Conservation (phyloP, 2,113 vertebrate species). For the Connochaetes taurinus region DNA sequence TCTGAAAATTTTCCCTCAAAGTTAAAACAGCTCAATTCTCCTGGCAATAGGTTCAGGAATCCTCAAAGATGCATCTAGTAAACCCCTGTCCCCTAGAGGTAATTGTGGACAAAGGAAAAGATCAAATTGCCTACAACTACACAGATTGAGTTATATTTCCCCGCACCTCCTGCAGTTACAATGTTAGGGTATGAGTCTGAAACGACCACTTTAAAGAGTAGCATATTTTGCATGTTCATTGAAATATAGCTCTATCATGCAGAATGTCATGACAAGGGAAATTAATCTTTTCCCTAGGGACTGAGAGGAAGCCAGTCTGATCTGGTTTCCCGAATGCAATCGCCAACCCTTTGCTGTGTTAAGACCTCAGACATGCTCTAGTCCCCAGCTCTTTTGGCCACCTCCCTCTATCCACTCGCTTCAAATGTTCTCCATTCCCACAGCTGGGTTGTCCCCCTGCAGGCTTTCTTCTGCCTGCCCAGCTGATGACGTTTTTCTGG, state of each 20-base stretch:
- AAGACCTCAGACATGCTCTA: neutral
- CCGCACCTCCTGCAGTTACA: neutral
- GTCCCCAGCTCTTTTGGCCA: neutral
- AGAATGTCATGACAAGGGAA: neutral
- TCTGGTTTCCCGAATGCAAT: neutral
- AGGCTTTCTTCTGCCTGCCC: constrained; percentile 50
- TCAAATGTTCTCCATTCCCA: constrained; percentile 45
- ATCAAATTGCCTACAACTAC: neutral
- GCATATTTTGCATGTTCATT: neutral
- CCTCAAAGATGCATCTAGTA: neutral
- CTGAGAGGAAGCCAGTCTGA: neutral
- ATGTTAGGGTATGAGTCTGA: neutral
- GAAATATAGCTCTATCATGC: neutral
- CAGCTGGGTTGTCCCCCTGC: constrained; percentile 24
- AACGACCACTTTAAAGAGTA: neutral
- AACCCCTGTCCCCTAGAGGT: neutral
- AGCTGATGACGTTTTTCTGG: constrained; percentile 58
- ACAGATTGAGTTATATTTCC: neutral
- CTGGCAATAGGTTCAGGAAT: neutral
- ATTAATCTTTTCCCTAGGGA: neutral
- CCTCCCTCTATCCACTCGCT: neutral
- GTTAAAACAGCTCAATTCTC: neutral
- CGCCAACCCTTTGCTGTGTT: neutral
- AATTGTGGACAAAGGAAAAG: neutral
- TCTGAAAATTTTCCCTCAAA: neutral